Percentiles rank a stretch among this genome's conserved stretches.
Conservation (phyloP, 2,888 invertebrate species). For the Cryptophagus acutangulus region DNA sequence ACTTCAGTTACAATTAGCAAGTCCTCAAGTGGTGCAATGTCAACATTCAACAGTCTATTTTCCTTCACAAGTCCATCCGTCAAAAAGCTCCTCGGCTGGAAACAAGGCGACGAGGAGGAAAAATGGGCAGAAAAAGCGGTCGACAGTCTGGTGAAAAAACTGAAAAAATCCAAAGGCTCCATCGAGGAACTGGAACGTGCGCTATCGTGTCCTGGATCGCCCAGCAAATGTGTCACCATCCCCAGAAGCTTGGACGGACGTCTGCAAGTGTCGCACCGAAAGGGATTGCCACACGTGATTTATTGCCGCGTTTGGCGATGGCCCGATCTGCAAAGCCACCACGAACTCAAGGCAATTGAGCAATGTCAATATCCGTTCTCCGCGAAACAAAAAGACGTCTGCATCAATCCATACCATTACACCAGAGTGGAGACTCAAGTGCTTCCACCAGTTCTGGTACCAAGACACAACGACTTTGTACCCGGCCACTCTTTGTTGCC, state of each 20-base stretch:
- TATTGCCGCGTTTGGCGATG: slow-evolving; percentile 99
- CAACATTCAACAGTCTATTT: slow-evolving; percentile 88
- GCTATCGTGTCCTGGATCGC: slow-evolving; percentile 88
- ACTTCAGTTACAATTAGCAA: too few species aligned
- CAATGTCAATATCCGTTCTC: slow-evolving; percentile 94
- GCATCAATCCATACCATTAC: slow-evolving; percentile 99
- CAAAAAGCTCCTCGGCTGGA: slow-evolving; percentile 95
- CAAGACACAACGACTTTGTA: slow-evolving; percentile 93
- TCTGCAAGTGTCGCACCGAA: slow-evolving; percentile 94
- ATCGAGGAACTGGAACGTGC: slow-evolving; percentile 91
- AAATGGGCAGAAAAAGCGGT: slow-evolving; percentile 99
- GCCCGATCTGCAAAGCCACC: slow-evolving; percentile 98
- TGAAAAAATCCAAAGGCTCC: slow-evolving; percentile 93
- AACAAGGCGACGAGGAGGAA: slow-evolving; percentile 96
- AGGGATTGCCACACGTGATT: slow-evolving; percentile 97
- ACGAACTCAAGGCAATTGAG: slow-evolving; percentile 94
- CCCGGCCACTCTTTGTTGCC: slow-evolving; percentile 85
- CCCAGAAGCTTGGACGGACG: slow-evolving; percentile 93
- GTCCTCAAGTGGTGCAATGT: slow-evolving; percentile 88
- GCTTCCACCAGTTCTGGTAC: slow-evolving; percentile 94
- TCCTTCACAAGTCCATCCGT: slow-evolving; percentile 97
- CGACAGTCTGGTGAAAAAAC: slow-evolving; percentile 92
- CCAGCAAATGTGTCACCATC: slow-evolving; percentile 98
- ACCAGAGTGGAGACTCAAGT: slow-evolving; percentile 96
- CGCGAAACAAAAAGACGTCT: slow-evolving; percentile 97